A percentile compares a stretch with the other conserved stretches of the same genome.
Conservation (phyloP, 2,888 invertebrate genomes). For the Drosophila kuntzei region DNA sequence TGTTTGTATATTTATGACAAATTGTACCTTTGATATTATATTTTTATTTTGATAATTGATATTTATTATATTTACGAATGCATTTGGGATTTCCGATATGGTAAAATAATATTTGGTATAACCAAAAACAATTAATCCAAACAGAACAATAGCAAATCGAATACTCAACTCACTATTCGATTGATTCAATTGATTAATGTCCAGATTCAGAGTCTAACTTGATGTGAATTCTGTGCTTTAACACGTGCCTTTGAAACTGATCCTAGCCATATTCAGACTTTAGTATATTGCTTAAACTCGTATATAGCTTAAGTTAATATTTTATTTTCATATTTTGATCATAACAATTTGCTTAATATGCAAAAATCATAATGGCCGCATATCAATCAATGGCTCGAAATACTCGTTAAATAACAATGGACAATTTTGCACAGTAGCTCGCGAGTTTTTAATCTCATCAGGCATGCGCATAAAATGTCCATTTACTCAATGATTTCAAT, state of each 20-base stretch:
- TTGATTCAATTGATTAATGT: slow-evolving; percentile 50
- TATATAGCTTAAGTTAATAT: slow-evolving; percentile 13
- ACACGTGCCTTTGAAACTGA: slow-evolving; percentile 31
- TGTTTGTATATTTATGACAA: slow-evolving; percentile 52
- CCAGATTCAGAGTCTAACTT: slow-evolving; percentile 1
- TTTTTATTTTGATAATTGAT: slow-evolving; percentile 40
- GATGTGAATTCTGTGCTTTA: background rate
- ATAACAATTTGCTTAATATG: slow-evolving; percentile 55
- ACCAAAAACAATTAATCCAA: slow-evolving; percentile 50
- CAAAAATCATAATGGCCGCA: slow-evolving; percentile 52
- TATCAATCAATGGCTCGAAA: slow-evolving; percentile 57
- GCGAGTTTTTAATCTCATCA: slow-evolving; percentile 49
- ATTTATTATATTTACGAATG: slow-evolving; percentile 30
- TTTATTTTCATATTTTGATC: slow-evolving; percentile 33
- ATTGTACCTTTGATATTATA: slow-evolving; percentile 48
- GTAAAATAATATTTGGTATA: slow-evolving; percentile 31
- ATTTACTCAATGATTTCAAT: slow-evolving; percentile 52
- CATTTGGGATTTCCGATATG: slow-evolving; percentile 48
- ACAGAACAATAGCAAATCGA: slow-evolving; percentile 35
- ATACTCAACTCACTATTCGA: slow-evolving; percentile 25
- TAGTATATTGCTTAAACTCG: background rate
- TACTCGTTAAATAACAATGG: slow-evolving; percentile 43
- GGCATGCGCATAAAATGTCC: slow-evolving; percentile 53
- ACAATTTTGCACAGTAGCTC: slow-evolving; percentile 61
- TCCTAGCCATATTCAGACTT: slow-evolving; percentile 2